phyloP scores from a whole-genome alignment of 2,113 vertebrate genomes.

The Sapajus apella region DNA sequence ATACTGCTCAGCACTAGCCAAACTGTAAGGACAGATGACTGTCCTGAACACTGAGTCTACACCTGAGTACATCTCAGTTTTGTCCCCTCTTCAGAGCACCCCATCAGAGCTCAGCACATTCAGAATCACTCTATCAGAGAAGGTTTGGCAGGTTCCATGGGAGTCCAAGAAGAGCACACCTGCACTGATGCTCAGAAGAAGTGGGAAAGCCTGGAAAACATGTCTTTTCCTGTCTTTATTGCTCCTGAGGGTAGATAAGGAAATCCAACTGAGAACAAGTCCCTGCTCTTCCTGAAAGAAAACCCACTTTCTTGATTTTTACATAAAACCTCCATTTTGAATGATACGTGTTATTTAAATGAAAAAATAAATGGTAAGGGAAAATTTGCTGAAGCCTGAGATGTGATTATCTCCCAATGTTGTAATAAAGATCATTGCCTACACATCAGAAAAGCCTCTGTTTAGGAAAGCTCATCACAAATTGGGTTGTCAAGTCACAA shows the following conservation, averaged over 20 bases:
- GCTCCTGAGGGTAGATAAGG: background rate
- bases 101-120: background rate
- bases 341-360: background rate
- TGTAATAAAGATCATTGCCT: slow-evolving; percentile 4
- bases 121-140: background rate
- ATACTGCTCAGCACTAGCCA: background rate
- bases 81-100: background rate
- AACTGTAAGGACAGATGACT: background rate
- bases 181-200: background rate
- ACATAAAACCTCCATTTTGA: background rate
- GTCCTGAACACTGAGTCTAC: background rate
- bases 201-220: background rate
- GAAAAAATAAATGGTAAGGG: slow-evolving; percentile 9
- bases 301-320: background rate
- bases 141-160: background rate
- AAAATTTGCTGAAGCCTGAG: slow-evolving; percentile 24
- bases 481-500: background rate
- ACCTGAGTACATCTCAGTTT: background rate
- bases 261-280: background rate
- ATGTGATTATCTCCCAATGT: background rate
- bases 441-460: background rate
- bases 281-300: background rate
- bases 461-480: background rate
- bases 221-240: background rate
- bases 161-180: background rate